Base-by-base conservation (phyloP, 2,888 invertebrate species). In the Saturnia pavonia region DNA sequence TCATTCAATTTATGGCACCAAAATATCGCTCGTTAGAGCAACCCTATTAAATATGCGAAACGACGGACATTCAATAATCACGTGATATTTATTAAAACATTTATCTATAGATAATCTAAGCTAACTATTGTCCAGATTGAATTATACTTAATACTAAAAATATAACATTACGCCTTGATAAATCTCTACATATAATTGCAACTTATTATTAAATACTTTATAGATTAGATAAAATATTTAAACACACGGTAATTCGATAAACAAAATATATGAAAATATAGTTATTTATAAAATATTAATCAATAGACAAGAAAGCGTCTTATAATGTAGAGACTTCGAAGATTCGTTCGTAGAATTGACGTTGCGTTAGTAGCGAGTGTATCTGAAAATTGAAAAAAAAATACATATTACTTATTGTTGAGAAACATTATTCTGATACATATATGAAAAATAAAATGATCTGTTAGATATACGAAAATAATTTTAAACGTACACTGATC, bases 1-100 rank as follows among this genome's bases (percentile, higher is more conserved):
- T 84, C 83, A 78, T 84, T 84, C 66, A 63, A 69, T 78, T 82
- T 88, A 89, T 89, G 89, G 89, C 89, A 89, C 89, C 88, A 86
- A 82, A 54, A 82, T 77, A 74, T 76, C 77, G 80, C 83, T 78
- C 77, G 69, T 71, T 14, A 65, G 78, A 80, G 80, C 77, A n/a
- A 76, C 78, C 77, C 70, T 73, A 73, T 74, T 75, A 76, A 34
- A 34, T 77, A 74, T 73, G 70, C 67, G 63, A 74, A 75, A 74
- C 71, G 75, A 74, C 72, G 72, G 68, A 73, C 60, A 68, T 48
- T 68, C 34, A 70, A 69, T 72, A 72, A 73, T 70, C 72, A 71
- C 75, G 73, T 73, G 74, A 71, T 76, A 70, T 76, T 73, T 70
- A 74, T 73, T 76, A 71, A 74, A 77, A 76, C 76, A 77, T 76